phyloP scores from a whole-genome alignment of 2,888 invertebrate species.

The Pseudanteris insignis region DNA sequence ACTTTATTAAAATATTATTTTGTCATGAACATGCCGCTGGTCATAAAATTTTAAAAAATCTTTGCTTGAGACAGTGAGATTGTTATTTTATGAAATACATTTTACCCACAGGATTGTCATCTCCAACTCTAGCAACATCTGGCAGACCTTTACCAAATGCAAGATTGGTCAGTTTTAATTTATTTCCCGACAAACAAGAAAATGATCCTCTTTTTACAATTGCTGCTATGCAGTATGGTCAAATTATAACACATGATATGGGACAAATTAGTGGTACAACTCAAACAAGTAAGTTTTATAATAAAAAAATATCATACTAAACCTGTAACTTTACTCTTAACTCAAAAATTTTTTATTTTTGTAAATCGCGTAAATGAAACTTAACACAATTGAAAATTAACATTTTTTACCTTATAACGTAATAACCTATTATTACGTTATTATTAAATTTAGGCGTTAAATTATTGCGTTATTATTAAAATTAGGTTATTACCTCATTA shows the following conservation, averaged over 20 bases:
- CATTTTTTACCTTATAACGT: too few species aligned
- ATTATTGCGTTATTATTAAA: too few species aligned
- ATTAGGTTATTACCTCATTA: too few species aligned
- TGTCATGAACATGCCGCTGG: too few species aligned
- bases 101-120: conserved; percentile 70
- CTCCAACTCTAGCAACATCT: conserved; percentile 72
- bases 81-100: background rate
- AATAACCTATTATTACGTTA: too few species aligned
- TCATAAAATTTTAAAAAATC: background rate
- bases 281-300: conserved; percentile 83
- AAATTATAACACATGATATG: conserved; percentile 84
- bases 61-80: background rate
- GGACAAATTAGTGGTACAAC: conserved; percentile 77
- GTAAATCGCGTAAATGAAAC: too few species aligned
- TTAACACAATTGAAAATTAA: too few species aligned
- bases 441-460: too few species aligned
- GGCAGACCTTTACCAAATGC: conserved; percentile 77
- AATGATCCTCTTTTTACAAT: conserved; percentile 80
- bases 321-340: too few species aligned
- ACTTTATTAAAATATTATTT: too few species aligned
- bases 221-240: conserved; percentile 82
- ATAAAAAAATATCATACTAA: too few species aligned
- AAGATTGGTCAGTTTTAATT: conserved; percentile 74
- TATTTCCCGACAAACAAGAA: conserved; percentile 77
- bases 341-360: too few species aligned